Percentiles rank a stretch among this genome's conserved stretches.
phyloP scores from a whole-genome alignment of 2,113 vertebrate species.

The rabbit (Oryctolagus cuniculus) region DNA sequence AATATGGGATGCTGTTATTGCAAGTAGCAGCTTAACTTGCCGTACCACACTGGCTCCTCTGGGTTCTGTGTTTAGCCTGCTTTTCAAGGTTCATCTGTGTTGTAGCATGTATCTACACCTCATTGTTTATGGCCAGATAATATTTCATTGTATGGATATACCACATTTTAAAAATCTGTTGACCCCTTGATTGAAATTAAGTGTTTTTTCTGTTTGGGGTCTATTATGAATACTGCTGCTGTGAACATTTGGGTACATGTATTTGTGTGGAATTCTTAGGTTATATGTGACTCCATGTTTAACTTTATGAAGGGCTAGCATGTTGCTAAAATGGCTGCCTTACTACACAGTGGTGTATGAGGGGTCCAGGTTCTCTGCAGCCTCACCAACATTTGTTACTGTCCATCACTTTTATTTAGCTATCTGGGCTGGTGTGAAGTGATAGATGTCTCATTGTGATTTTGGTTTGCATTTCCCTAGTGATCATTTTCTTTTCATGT shows the following conservation, averaged over 20 bases:
- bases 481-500: neutral
- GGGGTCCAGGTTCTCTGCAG: neutral
- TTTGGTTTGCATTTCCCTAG: slow-evolving; percentile 7
- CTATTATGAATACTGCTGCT: neutral
- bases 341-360: neutral
- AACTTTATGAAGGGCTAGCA: neutral
- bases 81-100: neutral
- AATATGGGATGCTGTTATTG: no score
- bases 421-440: neutral
- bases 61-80: neutral
- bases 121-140: neutral
- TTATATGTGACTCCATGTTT: neutral
- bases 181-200: neutral
- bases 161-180: neutral
- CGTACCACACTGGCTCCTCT: neutral
- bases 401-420: neutral
- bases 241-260: neutral
- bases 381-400: neutral
- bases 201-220: neutral
- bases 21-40: no score
- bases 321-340: neutral
- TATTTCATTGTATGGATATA: neutral
- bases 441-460: neutral
- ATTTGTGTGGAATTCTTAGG: neutral
- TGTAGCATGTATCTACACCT: neutral